Conservation (phyloP, 2,113 vertebrate species). For the Madoqua kirkii region DNA sequence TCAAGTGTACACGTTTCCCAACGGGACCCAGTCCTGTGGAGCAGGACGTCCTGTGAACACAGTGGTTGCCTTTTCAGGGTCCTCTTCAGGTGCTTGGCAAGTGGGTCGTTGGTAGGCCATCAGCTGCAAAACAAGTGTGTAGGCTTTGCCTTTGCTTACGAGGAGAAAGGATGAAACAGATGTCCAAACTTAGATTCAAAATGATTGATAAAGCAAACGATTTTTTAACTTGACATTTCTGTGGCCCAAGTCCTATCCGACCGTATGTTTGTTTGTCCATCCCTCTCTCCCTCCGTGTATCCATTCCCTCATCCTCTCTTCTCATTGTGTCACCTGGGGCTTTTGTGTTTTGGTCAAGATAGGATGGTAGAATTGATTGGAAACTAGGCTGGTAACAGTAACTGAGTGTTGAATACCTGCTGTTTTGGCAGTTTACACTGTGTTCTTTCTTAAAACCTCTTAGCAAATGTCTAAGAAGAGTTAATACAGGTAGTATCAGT, state of each 20-base stretch:
- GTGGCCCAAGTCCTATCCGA: not conserved
- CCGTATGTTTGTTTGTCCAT: not conserved
- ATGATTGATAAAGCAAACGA: not conserved
- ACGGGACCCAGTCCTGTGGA: not conserved
- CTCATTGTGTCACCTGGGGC: not conserved
- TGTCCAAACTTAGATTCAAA: not conserved
- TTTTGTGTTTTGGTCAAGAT: not conserved
- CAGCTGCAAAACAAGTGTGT: not conserved
- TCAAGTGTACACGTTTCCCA: not conserved
- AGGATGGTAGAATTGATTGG: not conserved
- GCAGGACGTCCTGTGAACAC: not conserved
- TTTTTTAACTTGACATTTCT: not conserved
- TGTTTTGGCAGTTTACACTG: not conserved
- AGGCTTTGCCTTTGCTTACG: not conserved
- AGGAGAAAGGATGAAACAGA: not conserved
- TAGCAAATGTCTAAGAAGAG: not conserved
- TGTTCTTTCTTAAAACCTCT: not conserved
- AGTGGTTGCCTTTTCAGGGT: not conserved
- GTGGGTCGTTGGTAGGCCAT: not conserved
- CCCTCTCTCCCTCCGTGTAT: fast-evolving
- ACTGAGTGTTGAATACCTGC: not conserved
- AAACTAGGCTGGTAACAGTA: not conserved
- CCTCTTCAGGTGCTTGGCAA: not conserved
- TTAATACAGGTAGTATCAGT: not conserved
- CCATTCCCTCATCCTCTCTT: not conserved